Percentiles rank a stretch among this genome's conserved stretches.
phyloP scores from a whole-genome alignment of 92 coral and sea anemone genomes.

The Virgularia gustaviana region DNA sequence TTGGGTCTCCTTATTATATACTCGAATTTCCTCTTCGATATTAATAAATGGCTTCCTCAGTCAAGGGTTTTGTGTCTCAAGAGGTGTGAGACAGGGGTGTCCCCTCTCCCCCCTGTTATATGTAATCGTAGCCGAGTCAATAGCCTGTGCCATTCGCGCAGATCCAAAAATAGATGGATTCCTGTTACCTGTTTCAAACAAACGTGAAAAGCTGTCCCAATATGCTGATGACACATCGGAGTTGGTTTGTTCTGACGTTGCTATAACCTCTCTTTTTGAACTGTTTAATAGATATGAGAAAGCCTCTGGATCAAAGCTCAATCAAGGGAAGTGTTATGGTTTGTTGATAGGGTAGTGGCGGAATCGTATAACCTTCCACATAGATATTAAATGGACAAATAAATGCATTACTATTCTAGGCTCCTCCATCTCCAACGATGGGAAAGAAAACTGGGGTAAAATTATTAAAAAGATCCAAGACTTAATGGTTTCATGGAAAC shows the following conservation, averaged over 20 bases:
- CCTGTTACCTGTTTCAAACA: neutral
- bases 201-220: neutral
- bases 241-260: neutral
- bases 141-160: no score
- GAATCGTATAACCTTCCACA: neutral
- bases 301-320: neutral
- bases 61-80: no score
- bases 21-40: neutral
- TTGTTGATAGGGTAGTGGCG: neutral
- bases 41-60: no score
- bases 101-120: no score
- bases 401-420: neutral
- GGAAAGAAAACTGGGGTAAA: neutral
- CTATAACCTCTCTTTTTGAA: neutral
- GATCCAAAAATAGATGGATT: neutral
- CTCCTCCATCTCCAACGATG: neutral
- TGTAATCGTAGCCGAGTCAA: no score
- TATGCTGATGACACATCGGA: neutral
- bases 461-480: neutral
- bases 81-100: neutral
- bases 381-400: neutral
- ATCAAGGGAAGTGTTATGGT: neutral
- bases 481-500: neutral
- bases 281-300: neutral
- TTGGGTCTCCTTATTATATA: no score